A percentile compares a stretch with the other conserved stretches of the same genome.
These are phyloP conservation scores for Microplitis manilae DNA, from an alignment of 2,888 invertebrate genomes.

Conservation along the genomic window DNA sequence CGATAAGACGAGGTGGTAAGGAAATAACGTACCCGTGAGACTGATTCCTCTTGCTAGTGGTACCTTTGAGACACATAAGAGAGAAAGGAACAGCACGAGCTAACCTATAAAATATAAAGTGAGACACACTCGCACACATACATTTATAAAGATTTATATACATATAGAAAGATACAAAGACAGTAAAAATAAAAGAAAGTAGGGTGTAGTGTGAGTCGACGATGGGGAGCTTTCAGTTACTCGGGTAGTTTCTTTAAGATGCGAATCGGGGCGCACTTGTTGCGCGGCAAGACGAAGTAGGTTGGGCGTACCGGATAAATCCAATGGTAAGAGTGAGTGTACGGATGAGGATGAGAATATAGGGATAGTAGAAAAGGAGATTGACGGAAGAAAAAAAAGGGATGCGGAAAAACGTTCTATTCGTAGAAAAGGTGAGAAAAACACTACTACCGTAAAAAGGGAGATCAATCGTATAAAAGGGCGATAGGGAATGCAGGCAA, in stretches of 20 bases:
- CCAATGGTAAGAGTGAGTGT: constrained; percentile 4
- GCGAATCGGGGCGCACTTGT: constrained; percentile 63
- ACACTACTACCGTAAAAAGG: constrained; percentile 45
- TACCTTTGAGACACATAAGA: constrained; percentile 36
- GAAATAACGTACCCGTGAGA: constrained; percentile 37
- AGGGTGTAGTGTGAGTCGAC: constrained; percentile 23
- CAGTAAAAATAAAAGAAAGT: constrained; percentile 6
- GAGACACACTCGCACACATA: not conserved
- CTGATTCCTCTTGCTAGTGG: constrained; percentile 32
- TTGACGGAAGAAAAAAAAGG: constrained; percentile 36
- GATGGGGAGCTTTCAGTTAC: constrained; percentile 42
- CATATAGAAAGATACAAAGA: not conserved
- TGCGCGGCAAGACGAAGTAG: constrained; percentile 58
- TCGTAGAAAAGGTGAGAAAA: constrained; percentile 38
- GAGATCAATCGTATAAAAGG: constrained; percentile 41
- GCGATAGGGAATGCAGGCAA: constrained; percentile 52
- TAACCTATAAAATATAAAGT: not conserved
- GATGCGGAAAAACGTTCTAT: constrained; percentile 41
- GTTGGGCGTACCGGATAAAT: constrained; percentile 15
- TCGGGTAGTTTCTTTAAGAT: constrained; percentile 55
- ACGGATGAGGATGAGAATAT: constrained; percentile 16
- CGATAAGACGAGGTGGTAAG: constrained; percentile 40
- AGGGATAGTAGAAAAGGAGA: constrained; percentile 39
- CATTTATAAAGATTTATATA: not conserved
- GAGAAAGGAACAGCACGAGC: constrained; percentile 1